Evolutionary conservation across 2,797 vertebrate species (phyloP), one percentile per base, ranked within the genome.

Genomic region (Hippoglossus hippoglossus): DNA sequence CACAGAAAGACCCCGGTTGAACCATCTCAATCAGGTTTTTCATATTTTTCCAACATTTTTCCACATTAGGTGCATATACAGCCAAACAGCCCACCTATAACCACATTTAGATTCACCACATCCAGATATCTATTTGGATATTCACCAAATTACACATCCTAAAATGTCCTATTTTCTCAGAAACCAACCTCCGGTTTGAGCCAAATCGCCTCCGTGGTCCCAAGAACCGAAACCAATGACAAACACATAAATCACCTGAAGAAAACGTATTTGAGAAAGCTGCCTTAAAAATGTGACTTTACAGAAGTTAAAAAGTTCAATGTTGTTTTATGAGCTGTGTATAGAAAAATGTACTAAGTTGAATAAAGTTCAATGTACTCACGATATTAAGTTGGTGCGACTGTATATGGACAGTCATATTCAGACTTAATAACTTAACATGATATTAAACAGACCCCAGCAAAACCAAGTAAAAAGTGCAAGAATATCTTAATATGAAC

Each of bases 31-130:
- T 16, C 21, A 28, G 9, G 2, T 5, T 31, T 31, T 31, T 31
- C 7, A 31, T 8, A 31, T 8, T 31, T n/a, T n/a, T n/a, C n/a
- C n/a, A n/a, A 28, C 0, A 28, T 1, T 1, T 6, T 1, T 7
- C 7, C 6, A 28, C 28, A 28, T 7, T 28, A 28, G 28, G 28
- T 28, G 28, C 28, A 28, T 28, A 7, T 28, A 28, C 6, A 28
- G 28, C 28, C 6, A 28, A 28, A 28, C 28, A 28, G 6, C 28
- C 28, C 28, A 28, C 6, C 28, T 28, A 28, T 28, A 7, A 28
- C 28, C 28, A 28, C 28, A 7, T 28, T 28, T 28, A 7, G 6
- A 7, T 28, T 28, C 5, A 6, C 28, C 6, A 28, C 28, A 28
- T 28, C 6, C 28, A 28, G 28, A 28, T 28, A 28, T 28, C 7